Evolutionary conservation across 1,140 invertebrate genomes (phyloP), one percentile per base, ranked within the genome.

Genomic region (Aphelenchoides fujianensis): DNA sequence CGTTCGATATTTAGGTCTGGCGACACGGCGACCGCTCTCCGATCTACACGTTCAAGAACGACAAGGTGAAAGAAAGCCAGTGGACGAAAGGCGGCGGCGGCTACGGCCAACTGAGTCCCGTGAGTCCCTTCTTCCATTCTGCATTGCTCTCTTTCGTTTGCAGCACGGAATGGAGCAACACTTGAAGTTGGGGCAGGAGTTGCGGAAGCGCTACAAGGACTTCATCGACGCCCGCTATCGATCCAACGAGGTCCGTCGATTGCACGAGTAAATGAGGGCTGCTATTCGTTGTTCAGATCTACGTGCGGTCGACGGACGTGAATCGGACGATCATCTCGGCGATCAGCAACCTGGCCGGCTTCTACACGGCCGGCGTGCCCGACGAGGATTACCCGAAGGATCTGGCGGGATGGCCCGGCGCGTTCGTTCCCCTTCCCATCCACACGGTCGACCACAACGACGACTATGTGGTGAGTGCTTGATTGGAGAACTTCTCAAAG

Each of bases 361-460:
- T 55, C 5, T 66, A 48, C 27, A 61, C 7, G 52, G 7, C 62
- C 7, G n/a, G n/a, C n/a, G 62, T 66, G 5, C 31, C 31, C 5
- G 27, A 67, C 19, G 62, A 7, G 5, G 62, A 66, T 19, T 48
- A 55, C 67, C 62, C 62, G 7, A 54, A 5, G 5, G 30, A 66
- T n/a, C 5, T 59, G n/a, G 16, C 16, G 16, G 5, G 5, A 19
- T 66, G 62, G 62, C 62, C 62, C n/a, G 41, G 23, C 23, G 3
- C 12, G 36, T 69, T 70, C 34, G 69, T 71, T 16, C 70, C 70
- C 5, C 35, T 71, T 0, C 34, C 70, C 2, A 36, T 71, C 27
- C 70, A 71, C 31, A 71, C 70, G 7, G 62, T 66, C 27, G 3
- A 48, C 19, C 5, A 54, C 16, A n/a, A 66, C 23, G n/a, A 5